phyloP scores from a whole-genome alignment of 1,140 invertebrate genomes.

The Panulirus ornatus region DNA sequence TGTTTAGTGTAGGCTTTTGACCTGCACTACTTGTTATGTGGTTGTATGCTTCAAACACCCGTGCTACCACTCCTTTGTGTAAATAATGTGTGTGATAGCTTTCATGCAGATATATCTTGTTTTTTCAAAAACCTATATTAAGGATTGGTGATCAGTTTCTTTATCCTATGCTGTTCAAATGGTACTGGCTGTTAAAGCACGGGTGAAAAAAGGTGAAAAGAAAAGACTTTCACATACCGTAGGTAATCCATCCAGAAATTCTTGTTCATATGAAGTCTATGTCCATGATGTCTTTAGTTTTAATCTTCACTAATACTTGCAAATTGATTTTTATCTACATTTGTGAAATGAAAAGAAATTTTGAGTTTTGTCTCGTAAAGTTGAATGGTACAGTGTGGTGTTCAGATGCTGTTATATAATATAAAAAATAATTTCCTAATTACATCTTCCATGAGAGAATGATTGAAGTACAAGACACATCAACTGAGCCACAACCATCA shows the following conservation, averaged over 20 bases:
- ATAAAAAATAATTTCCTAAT: neutral
- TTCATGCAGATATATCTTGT: constrained; percentile 26
- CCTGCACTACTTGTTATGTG: constrained; percentile 60
- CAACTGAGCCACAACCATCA: neutral
- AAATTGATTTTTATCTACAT: neutral
- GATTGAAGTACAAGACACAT: neutral
- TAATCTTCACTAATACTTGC: neutral
- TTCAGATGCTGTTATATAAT: neutral
- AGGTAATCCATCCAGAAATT: constrained; percentile 38
- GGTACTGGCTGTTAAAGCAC: neutral
- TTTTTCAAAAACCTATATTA: constrained; percentile 2
- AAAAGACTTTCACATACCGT: neutral
- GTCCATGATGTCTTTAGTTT: neutral
- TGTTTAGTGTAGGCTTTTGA: constrained; percentile 44
- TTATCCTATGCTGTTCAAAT: neutral
- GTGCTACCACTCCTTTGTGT: constrained; percentile 40
- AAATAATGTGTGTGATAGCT: constrained; percentile 55
- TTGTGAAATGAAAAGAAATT: neutral
- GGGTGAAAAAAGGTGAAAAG: neutral
- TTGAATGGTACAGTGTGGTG: neutral
- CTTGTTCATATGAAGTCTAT: neutral
- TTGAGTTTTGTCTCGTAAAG: neutral
- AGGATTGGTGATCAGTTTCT: neutral
- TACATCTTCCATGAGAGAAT: neutral
- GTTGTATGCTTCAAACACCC: constrained; percentile 65